These are phyloP conservation scores for Elanus axillaris DNA, from an alignment of 2,113 vertebrate species.

Conservation along the genomic window DNA sequence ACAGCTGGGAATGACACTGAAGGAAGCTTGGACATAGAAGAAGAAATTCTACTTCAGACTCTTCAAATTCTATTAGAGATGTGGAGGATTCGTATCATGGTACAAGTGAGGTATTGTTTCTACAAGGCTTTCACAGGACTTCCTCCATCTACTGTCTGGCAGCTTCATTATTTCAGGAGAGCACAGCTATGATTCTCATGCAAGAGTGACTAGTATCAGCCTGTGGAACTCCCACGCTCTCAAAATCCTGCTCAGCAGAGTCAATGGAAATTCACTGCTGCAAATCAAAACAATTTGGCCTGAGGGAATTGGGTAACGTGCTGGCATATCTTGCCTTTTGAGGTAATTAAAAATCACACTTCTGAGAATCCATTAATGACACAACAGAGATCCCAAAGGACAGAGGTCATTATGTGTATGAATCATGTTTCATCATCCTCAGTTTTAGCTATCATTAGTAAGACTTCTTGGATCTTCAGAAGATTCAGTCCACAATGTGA, in stretches of 20 bases:
- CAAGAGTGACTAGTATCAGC: background rate
- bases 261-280: background rate
- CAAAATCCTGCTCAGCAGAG: background rate
- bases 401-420: background rate
- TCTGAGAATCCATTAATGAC: constrained; percentile 21
- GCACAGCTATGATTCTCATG: background rate
- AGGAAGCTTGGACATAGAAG: background rate
- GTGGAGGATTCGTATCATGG: background rate
- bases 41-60: background rate
- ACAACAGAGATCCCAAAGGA: background rate
- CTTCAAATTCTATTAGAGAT: background rate
- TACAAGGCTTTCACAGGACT: background rate
- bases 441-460: background rate
- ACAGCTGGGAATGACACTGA: accelerated
- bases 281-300: background rate
- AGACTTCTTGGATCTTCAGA: background rate
- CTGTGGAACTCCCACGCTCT: background rate
- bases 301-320: background rate
- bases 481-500: background rate
- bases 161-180: background rate
- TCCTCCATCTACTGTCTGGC: background rate
- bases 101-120: background rate
- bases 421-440: background rate
- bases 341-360: constrained; percentile 37
- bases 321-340: background rate